phyloP scores from a whole-genome alignment of 1,140 invertebrate genomes.

The Ceratoteleas bidentatus region DNA sequence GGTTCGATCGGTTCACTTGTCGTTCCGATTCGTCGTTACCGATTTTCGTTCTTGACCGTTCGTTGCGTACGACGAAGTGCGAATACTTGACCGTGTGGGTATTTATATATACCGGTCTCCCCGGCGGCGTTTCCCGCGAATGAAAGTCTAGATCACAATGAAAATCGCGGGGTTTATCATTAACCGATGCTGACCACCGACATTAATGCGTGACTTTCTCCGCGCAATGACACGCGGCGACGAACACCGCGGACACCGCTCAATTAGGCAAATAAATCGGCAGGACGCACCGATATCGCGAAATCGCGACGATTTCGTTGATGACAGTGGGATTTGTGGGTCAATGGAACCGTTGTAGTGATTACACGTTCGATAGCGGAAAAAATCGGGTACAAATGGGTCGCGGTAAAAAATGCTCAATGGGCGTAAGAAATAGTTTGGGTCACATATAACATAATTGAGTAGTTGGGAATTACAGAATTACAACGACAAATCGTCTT shows the following conservation, averaged over 20 bases:
- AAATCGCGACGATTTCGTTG: conserved; percentile 14
- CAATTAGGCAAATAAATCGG: conserved; percentile 27
- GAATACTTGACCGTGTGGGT: not conserved
- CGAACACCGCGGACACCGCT: conserved; percentile 5
- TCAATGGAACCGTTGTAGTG: too few species aligned
- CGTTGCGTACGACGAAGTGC: conserved; percentile 31
- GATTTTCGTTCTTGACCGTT: too few species aligned
- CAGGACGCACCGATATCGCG: not conserved
- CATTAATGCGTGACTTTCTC: conserved; percentile 38
- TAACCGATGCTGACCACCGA: conserved; percentile 17
- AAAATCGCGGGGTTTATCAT: conserved; percentile 48
- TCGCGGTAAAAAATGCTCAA: too few species aligned
- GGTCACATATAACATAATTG: too few species aligned
- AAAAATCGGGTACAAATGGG: too few species aligned
- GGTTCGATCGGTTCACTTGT: too few species aligned
- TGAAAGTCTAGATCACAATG: conserved; percentile 54
- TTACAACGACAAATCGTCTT: too few species aligned
- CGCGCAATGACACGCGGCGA: conserved; percentile 21
- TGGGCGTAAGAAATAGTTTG: too few species aligned
- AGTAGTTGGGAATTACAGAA: too few species aligned
- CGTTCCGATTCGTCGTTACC: too few species aligned
- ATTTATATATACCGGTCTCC: conserved; percentile 45
- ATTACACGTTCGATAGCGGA: too few species aligned
- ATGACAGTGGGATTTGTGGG: not conserved
- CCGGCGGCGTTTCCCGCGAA: conserved; percentile 35